Evolutionary conservation across 2,113 vertebrate species (phyloP).

Genomic region (Macquaria ambigua): DNA sequence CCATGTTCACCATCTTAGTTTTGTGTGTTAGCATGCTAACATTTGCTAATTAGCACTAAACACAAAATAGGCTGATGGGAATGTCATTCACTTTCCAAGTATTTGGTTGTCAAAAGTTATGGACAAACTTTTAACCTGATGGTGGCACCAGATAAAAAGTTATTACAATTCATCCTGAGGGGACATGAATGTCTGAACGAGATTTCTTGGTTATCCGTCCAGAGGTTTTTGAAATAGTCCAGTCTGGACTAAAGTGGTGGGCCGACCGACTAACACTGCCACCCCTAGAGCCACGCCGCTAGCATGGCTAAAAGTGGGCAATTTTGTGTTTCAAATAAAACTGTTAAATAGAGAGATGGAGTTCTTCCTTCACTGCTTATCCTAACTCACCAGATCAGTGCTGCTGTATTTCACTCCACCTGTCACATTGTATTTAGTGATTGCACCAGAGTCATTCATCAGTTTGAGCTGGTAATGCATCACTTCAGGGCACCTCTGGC

Average conservation of each 20-base stretch:
- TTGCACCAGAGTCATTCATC: constrained; percentile 48
- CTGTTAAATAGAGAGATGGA: background rate
- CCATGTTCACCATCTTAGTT: background rate
- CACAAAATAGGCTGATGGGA: background rate
- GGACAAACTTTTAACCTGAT: background rate
- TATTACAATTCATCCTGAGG: background rate
- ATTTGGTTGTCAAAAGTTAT: background rate
- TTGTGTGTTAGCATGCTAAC: background rate
- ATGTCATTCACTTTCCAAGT: background rate
- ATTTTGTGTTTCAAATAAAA: constrained; percentile 18
- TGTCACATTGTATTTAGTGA: constrained; percentile 48
- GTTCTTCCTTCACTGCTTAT: constrained; percentile 20
- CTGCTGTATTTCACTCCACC: constrained; percentile 44
- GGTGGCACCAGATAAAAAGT: background rate
- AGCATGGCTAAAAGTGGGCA: background rate
- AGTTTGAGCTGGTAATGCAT: constrained; percentile 39
- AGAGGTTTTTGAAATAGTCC: background rate
- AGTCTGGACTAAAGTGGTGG: background rate
- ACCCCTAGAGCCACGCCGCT: background rate
- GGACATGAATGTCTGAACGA: background rate
- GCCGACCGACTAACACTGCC: background rate
- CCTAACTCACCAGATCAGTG: constrained; percentile 14
- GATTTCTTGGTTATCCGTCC: background rate
- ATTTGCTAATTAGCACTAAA: background rate
- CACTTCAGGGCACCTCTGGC: constrained; percentile 40